These are phyloP conservation scores for human DNA, from an alignment of 2,113 vertebrate genomes.

Conservation along the genomic window DNA sequence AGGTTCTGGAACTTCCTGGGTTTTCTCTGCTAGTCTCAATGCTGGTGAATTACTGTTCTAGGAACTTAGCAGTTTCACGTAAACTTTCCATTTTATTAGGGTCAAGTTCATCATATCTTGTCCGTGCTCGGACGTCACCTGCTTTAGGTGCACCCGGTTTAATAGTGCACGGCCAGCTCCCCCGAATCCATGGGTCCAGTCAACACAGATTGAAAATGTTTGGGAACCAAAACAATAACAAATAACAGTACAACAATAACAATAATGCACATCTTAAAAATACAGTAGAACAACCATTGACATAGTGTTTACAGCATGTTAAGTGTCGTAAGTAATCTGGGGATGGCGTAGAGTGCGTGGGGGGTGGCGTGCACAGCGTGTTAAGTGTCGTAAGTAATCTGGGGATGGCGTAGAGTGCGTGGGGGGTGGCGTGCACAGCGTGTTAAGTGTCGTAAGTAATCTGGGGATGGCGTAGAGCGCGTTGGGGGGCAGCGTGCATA, in stretches of 20 bases:
- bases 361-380: background rate
- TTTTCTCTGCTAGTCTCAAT: background rate
- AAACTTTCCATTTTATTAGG: background rate
- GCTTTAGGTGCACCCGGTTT: background rate
- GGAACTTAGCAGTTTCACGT: background rate
- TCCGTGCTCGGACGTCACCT: background rate
- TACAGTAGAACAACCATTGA: background rate
- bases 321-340: background rate
- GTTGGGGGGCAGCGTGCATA: fast-evolving
- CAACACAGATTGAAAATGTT: background rate
- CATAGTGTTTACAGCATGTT: background rate
- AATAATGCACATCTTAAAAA: background rate
- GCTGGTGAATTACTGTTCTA: background rate
- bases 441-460: background rate
- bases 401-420: too few species aligned
- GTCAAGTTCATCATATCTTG: fast-evolving
- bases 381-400: background rate
- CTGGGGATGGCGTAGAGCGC: background rate
- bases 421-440: background rate
- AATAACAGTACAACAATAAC: background rate
- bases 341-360: too few species aligned
- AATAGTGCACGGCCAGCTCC: too few species aligned
- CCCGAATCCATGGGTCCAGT: background rate
- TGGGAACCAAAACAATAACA: background rate
- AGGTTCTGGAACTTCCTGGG: background rate